phyloP scores from a whole-genome alignment of 2,113 vertebrate species.

The Gobiocypris rarus region DNA sequence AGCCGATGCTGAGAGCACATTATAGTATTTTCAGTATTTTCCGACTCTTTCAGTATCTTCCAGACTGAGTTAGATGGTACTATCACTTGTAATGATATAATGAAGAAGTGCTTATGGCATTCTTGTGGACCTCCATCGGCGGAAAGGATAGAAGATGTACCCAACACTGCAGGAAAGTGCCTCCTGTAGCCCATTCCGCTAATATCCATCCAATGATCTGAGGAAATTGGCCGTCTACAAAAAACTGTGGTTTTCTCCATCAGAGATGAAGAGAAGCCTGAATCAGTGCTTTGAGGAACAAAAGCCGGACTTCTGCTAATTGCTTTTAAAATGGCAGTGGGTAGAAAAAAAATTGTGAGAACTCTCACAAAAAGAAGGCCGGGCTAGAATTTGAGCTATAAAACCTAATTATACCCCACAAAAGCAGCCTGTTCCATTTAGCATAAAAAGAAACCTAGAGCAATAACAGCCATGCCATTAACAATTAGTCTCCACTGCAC shows the following conservation, averaged over 20 bases:
- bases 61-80: background rate
- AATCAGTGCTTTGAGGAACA: slow-evolving; percentile 47
- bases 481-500: slow-evolving; percentile 88
- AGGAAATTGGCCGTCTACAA: slow-evolving; percentile 30
- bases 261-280: slow-evolving; percentile 9
- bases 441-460: slow-evolving; percentile 81
- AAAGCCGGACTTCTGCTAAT: slow-evolving; percentile 73
- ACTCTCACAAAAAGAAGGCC: slow-evolving; percentile 66
- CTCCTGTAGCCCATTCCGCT: slow-evolving; percentile 1
- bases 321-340: slow-evolving; percentile 79
- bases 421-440: slow-evolving; percentile 83
- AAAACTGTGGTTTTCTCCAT: slow-evolving; percentile 29
- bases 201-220: slow-evolving; percentile 36
- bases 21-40: slow-evolving; percentile 38
- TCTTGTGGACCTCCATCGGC: background rate
- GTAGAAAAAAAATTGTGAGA: slow-evolving; percentile 63
- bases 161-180: background rate
- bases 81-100: slow-evolving; percentile 16
- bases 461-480: slow-evolving; percentile 87
- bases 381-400: slow-evolving; percentile 84
- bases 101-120: slow-evolving; percentile 4
- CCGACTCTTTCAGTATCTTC: slow-evolving; percentile 8
- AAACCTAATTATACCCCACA: slow-evolving; percentile 92
- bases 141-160: slow-evolving; percentile 11
- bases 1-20: background rate